phyloP scores from a whole-genome alignment of 1,140 invertebrate genomes.

The Aporrectodea caliginosa region DNA sequence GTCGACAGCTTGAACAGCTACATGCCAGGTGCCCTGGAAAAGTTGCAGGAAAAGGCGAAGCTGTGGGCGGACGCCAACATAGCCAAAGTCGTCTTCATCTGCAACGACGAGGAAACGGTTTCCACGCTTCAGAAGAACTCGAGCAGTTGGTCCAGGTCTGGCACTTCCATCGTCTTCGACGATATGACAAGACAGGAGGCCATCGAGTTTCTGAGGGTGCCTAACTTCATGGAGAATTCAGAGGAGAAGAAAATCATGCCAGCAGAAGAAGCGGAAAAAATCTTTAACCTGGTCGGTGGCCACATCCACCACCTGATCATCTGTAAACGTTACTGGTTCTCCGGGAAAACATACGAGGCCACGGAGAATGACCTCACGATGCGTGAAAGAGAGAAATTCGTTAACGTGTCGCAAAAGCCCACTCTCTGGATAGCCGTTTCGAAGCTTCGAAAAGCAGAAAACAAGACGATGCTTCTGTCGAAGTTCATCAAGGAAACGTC shows the following conservation, averaged over 20 bases:
- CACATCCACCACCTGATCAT: slow-evolving; percentile 11
- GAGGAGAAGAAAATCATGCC: background rate
- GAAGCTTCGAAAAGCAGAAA: background rate
- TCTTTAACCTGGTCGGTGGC: slow-evolving; percentile 16
- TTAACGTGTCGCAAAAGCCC: slow-evolving; percentile 9
- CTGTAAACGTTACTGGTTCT: background rate
- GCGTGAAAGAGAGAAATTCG: slow-evolving; percentile 25
- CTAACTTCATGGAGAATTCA: background rate
- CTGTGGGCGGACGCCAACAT: slow-evolving; percentile 31
- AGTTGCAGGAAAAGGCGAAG: slow-evolving; percentile 31
- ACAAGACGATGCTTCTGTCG: slow-evolving; percentile 11
- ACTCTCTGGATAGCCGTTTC: background rate
- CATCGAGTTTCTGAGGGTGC: slow-evolving; percentile 6
- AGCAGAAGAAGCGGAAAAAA: background rate
- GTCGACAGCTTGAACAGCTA: slow-evolving; percentile 3
- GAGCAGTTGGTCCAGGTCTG: slow-evolving; percentile 27
- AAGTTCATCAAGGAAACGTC: background rate
- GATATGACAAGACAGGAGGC: slow-evolving; percentile 19
- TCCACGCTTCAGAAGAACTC: background rate
- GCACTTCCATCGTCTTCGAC: slow-evolving; percentile 18
- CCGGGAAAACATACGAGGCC: background rate
- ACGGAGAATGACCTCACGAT: slow-evolving; percentile 2
- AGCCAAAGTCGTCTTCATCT: slow-evolving; percentile 25
- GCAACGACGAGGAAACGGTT: slow-evolving; percentile 15
- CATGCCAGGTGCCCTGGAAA: slow-evolving; percentile 6